A percentile compares a stretch with the other conserved stretches of the same genome.
phyloP scores from a whole-genome alignment of 2,888 invertebrate genomes.

The Thecophora atra region DNA sequence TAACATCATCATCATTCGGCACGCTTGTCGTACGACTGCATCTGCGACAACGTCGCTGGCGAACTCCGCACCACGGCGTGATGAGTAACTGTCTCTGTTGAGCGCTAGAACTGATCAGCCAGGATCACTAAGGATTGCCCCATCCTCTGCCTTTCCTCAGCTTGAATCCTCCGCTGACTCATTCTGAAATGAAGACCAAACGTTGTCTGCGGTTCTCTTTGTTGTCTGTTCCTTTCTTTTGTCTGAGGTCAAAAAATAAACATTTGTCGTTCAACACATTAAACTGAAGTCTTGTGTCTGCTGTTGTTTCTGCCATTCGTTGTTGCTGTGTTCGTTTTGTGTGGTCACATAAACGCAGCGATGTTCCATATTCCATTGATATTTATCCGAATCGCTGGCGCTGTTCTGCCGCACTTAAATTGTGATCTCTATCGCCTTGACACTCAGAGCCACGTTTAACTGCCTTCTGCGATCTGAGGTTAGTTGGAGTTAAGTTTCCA shows the following conservation, averaged over 20 bases:
- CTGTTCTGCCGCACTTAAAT: not conserved
- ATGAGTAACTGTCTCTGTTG: constrained; percentile 6
- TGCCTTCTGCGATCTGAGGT: not conserved
- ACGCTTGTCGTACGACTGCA: constrained; percentile 38
- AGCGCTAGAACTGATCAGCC: not conserved
- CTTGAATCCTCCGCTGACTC: not conserved
- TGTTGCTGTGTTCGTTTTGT: not conserved
- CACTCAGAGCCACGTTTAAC: constrained; percentile 7
- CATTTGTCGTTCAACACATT: too few species aligned
- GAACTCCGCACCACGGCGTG: not conserved
- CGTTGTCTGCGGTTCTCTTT: not conserved
- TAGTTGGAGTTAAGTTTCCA: constrained; percentile 33
- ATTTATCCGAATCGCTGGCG: not conserved
- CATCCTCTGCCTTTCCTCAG: too few species aligned
- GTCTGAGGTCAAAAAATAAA: too few species aligned
- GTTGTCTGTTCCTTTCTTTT: too few species aligned
- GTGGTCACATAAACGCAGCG: constrained; percentile 14
- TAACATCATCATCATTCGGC: constrained; percentile 19
- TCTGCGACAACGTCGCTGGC: not conserved
- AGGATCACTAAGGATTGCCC: not conserved
- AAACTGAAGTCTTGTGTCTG: constrained; percentile 9
- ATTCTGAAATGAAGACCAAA: not conserved
- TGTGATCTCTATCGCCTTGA: constrained; percentile 35
- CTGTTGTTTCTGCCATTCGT: constrained; percentile 37
- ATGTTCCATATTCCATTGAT: constrained; percentile 38